These are phyloP conservation scores for Hormaphis cornu DNA, from an alignment of 1,140 invertebrate species.

Conservation along the genomic window DNA sequence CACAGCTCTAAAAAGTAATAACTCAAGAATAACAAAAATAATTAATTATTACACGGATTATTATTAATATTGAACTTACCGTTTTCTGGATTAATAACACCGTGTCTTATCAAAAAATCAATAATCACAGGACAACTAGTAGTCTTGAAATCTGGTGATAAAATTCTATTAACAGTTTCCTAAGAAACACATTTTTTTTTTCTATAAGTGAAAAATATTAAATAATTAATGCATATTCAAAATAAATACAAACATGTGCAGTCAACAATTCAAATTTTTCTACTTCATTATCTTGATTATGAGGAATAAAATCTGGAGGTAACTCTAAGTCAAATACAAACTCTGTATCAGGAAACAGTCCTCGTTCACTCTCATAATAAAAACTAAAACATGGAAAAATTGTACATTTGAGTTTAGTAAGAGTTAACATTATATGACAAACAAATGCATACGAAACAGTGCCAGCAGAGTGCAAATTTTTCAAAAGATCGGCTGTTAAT, in stretches of 20 bases:
- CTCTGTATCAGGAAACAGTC: constrained; percentile 85
- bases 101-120: constrained; percentile 85
- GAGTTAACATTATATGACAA: neutral
- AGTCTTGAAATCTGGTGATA: constrained; percentile 79
- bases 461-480: constrained; percentile 65
- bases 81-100: constrained; percentile 76
- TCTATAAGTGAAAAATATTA: constrained; percentile 11
- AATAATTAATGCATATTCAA: constrained; percentile 10
- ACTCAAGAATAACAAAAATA: too few relatives aligned
- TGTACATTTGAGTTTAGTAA: neutral
- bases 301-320: constrained; percentile 76
- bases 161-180: constrained; percentile 59
- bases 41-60: too few relatives aligned
- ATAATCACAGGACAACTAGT: constrained; percentile 81
- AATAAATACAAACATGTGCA: constrained; percentile 55
- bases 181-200: constrained; percentile 35
- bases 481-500: constrained; percentile 60
- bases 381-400: constrained; percentile 52
- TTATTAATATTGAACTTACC: constrained; percentile 48
- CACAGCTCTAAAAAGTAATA: too few relatives aligned
- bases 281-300: constrained; percentile 87
- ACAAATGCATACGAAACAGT: constrained; percentile 60
- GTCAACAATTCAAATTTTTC: constrained; percentile 77
- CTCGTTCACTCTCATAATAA: constrained; percentile 83
- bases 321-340: constrained; percentile 92